A percentile compares a stretch with the other conserved stretches of the same genome.
phyloP scores from a whole-genome alignment of 64 coral and sea anemone genomes.

The Dendronephthya gigantea region DNA sequence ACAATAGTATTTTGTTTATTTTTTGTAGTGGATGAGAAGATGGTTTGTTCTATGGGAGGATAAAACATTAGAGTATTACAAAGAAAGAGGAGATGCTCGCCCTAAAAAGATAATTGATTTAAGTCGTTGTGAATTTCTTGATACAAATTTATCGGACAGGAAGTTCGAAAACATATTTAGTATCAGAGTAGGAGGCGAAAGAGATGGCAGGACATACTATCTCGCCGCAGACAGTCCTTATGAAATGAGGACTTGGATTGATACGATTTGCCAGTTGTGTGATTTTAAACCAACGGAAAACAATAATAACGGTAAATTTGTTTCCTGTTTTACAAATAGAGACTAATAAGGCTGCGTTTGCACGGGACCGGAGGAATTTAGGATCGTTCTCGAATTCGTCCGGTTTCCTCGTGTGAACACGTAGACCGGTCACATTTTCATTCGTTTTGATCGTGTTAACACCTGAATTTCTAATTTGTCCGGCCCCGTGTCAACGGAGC shows the following conservation, averaged over 20 bases:
- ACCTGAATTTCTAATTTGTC: no score
- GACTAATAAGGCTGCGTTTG: no score
- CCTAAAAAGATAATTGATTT: conserved; percentile 4
- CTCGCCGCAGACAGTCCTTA: neutral
- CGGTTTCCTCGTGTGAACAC: no score
- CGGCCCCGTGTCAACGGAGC: no score
- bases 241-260: neutral
- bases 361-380: no score
- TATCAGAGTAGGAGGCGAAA: neutral
- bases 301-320: neutral
- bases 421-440: no score
- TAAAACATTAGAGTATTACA: neutral
- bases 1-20: neutral
- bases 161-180: neutral
- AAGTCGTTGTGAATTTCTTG: neutral
- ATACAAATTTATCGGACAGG: neutral
- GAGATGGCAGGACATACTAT: neutral
- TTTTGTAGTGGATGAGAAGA: conserved; percentile 1
- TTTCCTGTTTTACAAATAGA: no score
- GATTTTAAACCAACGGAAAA: neutral
- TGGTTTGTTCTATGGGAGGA: conserved; percentile 11
- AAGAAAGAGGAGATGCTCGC: neutral
- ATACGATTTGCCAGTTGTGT: neutral
- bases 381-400: no score
- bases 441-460: no score